Evolutionary conservation across 2,797 vertebrate species (phyloP).

Genomic region (Pteronotus mesoamericanus): DNA sequence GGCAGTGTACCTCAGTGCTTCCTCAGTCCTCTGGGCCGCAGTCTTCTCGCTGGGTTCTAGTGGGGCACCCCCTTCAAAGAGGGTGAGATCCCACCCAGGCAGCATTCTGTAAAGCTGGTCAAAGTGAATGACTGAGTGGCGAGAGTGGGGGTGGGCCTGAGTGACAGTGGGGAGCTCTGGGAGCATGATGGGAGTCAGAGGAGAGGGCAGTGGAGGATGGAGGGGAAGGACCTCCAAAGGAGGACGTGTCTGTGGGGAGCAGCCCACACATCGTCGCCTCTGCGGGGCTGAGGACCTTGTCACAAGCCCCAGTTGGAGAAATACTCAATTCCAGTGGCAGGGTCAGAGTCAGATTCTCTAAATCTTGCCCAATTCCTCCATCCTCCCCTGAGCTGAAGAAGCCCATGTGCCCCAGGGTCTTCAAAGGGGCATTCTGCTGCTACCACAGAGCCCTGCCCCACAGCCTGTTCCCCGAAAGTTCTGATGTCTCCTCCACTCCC

Average conservation of each 20-base stretch:
- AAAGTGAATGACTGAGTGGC: not conserved
- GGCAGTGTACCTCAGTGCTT: not conserved
- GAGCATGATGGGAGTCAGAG: not conserved
- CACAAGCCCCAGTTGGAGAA: not conserved
- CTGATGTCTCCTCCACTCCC: not conserved
- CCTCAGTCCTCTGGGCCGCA: not conserved
- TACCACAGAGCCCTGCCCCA: not conserved
- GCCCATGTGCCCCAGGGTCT: constrained; percentile 26
- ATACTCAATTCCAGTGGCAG: not conserved
- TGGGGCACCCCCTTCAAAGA: not conserved
- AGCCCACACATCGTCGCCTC: not conserved
- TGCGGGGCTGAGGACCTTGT: not conserved
- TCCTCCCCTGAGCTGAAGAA: not conserved
- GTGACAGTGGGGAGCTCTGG: not conserved
- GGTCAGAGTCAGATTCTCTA: not conserved
- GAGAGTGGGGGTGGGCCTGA: not conserved
- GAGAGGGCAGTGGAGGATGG: not conserved
- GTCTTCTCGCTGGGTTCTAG: not conserved
- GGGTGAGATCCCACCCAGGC: not conserved
- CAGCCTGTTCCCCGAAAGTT: not conserved
- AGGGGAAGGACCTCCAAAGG: not conserved
- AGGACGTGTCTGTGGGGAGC: not conserved
- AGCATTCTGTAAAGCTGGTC: not conserved
- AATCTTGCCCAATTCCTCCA: not conserved
- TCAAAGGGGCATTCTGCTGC: not conserved